Percentiles rank a stretch among this genome's conserved stretches.
These are phyloP conservation scores for Trichacis sp. DNA, from an alignment of 2,888 invertebrate genomes.

Conservation along the genomic window DNA sequence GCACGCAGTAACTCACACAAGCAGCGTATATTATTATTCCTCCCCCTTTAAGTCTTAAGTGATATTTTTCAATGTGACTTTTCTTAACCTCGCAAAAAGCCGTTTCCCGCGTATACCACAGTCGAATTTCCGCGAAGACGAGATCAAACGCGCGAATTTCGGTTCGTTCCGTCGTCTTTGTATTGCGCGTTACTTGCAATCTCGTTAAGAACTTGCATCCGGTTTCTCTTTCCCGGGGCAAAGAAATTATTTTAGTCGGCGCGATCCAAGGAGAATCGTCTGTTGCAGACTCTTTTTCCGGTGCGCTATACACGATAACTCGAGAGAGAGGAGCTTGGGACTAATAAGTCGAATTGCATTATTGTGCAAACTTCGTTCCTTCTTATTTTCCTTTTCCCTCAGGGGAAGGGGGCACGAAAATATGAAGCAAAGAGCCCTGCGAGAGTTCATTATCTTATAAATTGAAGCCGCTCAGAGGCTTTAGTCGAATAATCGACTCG, in stretches of 20 bases:
- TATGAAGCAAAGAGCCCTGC: background rate
- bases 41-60: slow-evolving; percentile 24
- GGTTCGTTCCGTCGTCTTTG: slow-evolving; percentile 1
- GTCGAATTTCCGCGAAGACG: background rate
- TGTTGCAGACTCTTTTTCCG: slow-evolving; percentile 5
- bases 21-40: slow-evolving; percentile 24
- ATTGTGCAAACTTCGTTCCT: slow-evolving; percentile 1
- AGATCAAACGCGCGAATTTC: background rate
- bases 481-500: slow-evolving; percentile 11
- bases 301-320: background rate
- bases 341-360: slow-evolving; percentile 13
- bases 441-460: slow-evolving; percentile 14
- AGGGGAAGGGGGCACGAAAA: background rate
- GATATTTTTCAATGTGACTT: slow-evolving; percentile 27
- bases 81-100: slow-evolving; percentile 1
- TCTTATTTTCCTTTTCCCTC: background rate
- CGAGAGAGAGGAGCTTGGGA: background rate
- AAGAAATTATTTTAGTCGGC: slow-evolving; percentile 26
- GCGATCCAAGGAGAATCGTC: slow-evolving; percentile 13
- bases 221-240: slow-evolving; percentile 11
- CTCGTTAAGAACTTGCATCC: slow-evolving; percentile 23
- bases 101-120: background rate
- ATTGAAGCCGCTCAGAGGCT: background rate
- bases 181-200: slow-evolving; percentile 19
- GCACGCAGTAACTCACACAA: slow-evolving; percentile 26